Evolutionary conservation across 1,140 invertebrate genomes (phyloP).

Genomic region (Trichogramma pretiosum): DNA sequence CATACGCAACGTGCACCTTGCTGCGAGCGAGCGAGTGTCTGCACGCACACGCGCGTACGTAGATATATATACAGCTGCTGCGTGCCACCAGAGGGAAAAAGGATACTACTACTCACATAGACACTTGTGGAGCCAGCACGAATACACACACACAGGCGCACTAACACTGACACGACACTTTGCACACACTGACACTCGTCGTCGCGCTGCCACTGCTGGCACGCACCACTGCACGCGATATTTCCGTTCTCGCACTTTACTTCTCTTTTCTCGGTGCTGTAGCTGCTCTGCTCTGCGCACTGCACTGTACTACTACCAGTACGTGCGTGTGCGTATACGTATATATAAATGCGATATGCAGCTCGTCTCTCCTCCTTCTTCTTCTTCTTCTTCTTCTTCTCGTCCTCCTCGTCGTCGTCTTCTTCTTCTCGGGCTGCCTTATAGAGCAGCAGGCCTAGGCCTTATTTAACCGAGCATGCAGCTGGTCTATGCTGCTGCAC

Average conservation of each 20-base stretch:
- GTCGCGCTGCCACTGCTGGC: too few species aligned
- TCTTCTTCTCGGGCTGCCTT: neutral
- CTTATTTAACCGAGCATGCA: neutral
- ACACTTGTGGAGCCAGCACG: neutral
- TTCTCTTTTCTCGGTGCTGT: too few species aligned
- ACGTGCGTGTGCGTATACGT: too few species aligned
- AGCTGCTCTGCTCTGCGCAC: too few species aligned
- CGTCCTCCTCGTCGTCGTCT: neutral
- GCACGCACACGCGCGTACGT: neutral
- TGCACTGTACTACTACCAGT: too few species aligned
- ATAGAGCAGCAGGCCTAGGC: neutral
- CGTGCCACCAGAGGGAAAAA: neutral
- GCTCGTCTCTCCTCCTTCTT: neutral
- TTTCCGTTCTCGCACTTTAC: constrained; percentile 10
- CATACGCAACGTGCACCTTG: neutral
- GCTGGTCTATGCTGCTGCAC: too few species aligned
- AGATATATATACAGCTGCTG: too few species aligned
- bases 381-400: too few species aligned
- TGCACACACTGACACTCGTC: too few species aligned
- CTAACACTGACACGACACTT: too few species aligned
- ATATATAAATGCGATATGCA: too few species aligned
- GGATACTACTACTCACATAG: neutral
- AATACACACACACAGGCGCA: too few species aligned
- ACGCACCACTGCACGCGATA: constrained; percentile 6
- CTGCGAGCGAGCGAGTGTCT: neutral